Percentiles rank a stretch among this genome's conserved stretches.
These are phyloP conservation scores for Linnaemya vulpina DNA, from an alignment of 2,888 invertebrate genomes.

Conservation along the genomic window DNA sequence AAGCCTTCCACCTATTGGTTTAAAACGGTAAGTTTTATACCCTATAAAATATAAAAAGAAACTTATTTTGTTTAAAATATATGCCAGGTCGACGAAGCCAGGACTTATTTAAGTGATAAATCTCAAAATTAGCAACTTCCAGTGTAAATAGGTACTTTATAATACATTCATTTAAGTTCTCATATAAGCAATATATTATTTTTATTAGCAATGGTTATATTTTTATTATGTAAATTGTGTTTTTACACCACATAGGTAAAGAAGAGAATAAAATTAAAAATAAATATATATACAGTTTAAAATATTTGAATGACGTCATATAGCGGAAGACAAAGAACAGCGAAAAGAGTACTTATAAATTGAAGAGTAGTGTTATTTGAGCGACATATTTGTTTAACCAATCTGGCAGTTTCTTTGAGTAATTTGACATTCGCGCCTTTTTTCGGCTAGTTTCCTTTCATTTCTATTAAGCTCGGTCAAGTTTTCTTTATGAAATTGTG, in stretches of 20 bases:
- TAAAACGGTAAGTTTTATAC: conserved; percentile 86
- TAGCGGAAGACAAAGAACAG: not conserved
- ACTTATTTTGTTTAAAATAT: not conserved
- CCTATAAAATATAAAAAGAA: not conserved
- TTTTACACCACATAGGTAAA: not conserved
- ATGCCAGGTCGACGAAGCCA: conserved; percentile 60
- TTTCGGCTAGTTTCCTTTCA: conserved; percentile 4
- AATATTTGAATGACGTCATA: conserved; percentile 26
- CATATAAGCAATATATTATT: not conserved
- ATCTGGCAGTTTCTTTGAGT: not conserved
- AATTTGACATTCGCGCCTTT: conserved; percentile 18
- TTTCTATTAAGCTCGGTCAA: not conserved
- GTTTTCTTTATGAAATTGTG: not conserved
- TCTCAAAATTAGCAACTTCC: conserved; percentile 21
- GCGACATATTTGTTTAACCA: not conserved
- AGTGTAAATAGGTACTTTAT: not conserved
- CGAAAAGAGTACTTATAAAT: not conserved
- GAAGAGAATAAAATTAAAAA: conserved; percentile 1
- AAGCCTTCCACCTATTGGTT: conserved; percentile 92
- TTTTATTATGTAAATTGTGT: conserved; percentile 5
- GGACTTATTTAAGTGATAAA: conserved; percentile 59
- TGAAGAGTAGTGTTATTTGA: not conserved
- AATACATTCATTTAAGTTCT: not conserved
- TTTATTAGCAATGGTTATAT: not conserved
- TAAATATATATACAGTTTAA: not conserved